A percentile compares a stretch with the other conserved stretches of the same genome.
phyloP scores from a whole-genome alignment of 2,113 vertebrate species.

The Ploceus nigricollis region DNA sequence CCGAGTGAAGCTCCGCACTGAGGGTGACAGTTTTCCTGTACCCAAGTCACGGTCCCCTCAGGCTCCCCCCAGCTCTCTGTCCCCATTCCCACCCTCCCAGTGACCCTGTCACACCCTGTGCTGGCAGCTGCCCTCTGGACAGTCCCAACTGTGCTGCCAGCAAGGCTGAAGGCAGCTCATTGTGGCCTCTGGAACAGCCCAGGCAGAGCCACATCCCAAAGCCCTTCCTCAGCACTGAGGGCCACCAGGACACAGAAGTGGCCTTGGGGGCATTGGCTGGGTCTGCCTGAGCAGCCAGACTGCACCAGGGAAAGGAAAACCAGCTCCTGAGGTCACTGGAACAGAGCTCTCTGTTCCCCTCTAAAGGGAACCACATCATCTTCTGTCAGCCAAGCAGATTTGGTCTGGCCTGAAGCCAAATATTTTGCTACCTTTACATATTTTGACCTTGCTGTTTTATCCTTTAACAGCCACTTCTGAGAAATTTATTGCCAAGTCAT shows the following conservation, averaged over 20 bases:
- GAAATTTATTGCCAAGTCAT: neutral
- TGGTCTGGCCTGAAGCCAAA: neutral
- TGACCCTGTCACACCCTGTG: neutral
- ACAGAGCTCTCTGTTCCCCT: neutral
- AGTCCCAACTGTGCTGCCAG: neutral
- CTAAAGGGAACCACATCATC: neutral
- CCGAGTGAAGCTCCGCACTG: neutral
- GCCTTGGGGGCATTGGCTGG: neutral
- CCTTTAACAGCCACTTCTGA: neutral
- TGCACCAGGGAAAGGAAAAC: neutral
- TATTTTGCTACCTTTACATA: accelerated
- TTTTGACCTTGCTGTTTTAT: neutral
- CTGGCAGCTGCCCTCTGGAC: neutral
- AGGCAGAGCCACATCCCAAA: neutral
- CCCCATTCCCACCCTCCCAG: neutral
- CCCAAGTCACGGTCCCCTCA: neutral
- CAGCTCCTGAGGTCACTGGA: neutral
- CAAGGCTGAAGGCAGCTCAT: neutral
- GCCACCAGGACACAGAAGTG: neutral
- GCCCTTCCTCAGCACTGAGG: neutral
- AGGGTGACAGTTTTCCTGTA: neutral
- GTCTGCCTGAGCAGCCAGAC: neutral
- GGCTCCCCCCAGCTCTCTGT: neutral
- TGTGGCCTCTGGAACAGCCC: neutral
- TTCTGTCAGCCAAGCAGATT: neutral